Conservation (phyloP, 64 coral and sea anemone species). For the Trachythela sp. region DNA sequence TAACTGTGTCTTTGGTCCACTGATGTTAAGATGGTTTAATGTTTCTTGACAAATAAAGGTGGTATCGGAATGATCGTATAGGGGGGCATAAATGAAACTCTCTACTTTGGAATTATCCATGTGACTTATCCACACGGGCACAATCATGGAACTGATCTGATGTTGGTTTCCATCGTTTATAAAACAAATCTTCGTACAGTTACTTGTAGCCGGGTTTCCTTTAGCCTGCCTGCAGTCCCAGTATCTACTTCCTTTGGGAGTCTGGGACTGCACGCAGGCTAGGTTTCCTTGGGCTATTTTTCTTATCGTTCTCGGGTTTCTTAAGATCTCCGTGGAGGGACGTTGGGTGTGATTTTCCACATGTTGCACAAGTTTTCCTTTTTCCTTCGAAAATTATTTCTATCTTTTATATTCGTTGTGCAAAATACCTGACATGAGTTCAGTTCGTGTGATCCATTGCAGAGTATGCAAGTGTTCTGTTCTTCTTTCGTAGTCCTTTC, state of each 20-base stretch:
- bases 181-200: too few species aligned
- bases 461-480: background rate
- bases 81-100: slow-evolving; percentile 41
- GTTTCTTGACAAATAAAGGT: slow-evolving; percentile 30
- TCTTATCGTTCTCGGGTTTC: background rate
- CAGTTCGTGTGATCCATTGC: background rate
- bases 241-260: too few species aligned
- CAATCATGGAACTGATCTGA: background rate
- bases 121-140: slow-evolving; percentile 6
- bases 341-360: slow-evolving; percentile 46
- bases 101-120: background rate
- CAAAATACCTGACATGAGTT: slow-evolving; percentile 38
- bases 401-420: slow-evolving; percentile 30
- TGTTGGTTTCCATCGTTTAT: background rate
- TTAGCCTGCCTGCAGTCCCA: too few species aligned
- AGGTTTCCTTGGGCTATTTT: too few species aligned
- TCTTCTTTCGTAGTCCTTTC: background rate
- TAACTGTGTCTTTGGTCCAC: too few species aligned
- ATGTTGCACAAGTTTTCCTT: slow-evolving; percentile 29
- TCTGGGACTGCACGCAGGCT: too few species aligned
- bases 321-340: slow-evolving; percentile 60
- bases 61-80: slow-evolving; percentile 62
- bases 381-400: slow-evolving; percentile 47
- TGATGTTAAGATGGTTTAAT: slow-evolving; percentile 32
- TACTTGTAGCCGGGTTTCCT: background rate